Base-by-base conservation (phyloP, 2,888 invertebrate genomes). In the Caenorhabditis zanzibari region DNA sequence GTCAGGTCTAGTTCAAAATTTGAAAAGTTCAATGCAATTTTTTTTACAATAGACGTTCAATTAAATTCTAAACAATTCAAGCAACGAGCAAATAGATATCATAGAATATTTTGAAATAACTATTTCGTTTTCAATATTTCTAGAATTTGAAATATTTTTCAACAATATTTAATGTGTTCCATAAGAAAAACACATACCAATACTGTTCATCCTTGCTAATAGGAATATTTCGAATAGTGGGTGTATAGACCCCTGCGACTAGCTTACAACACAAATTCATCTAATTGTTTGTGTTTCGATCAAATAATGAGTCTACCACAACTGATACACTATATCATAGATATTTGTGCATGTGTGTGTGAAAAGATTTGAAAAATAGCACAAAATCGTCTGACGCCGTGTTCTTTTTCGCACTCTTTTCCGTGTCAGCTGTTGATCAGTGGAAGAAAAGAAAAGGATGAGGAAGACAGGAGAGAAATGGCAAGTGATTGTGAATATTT, bases 171-270 rank as follows among this genome's bases (percentile, higher is more conserved):
- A n/a, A n/a, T n/a, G n/a, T n/a, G 49, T n/a, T 19, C n/a, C 12
- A 2, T 10, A 38, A 10, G 44, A 22, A 9, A 1, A 16, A 22
- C 35, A 82, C 80, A 75, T 58, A 89, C 90, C 90, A 90, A 49
- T 82, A 86, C 52, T 86, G 75, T 72, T 90, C 90, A 86, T 90
- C 90, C 81, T 89, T 87, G 82, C 89, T 87, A 49, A 90, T 84
- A 3, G 88, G 88, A 81, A 90, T 88, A 44, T 68, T 41, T 47
- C 82, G 79, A 71, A 87, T 83, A 64, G 85, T 75, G 47, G 80
- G 84, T 14, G 84, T 76, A 58, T 84, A 84, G 26, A 84, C 80
- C 32, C 84, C 84, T 19, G 84, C 71, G 0, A 80, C 80, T 35
- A 84, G 52, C 54, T 84, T 84, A 47, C 84, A 84, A 61, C 84